Percentiles rank a stretch among this genome's conserved stretches.
These are phyloP conservation scores for Plestiodon gilberti DNA, from an alignment of 2,113 vertebrate genomes.

Conservation along the genomic window DNA sequence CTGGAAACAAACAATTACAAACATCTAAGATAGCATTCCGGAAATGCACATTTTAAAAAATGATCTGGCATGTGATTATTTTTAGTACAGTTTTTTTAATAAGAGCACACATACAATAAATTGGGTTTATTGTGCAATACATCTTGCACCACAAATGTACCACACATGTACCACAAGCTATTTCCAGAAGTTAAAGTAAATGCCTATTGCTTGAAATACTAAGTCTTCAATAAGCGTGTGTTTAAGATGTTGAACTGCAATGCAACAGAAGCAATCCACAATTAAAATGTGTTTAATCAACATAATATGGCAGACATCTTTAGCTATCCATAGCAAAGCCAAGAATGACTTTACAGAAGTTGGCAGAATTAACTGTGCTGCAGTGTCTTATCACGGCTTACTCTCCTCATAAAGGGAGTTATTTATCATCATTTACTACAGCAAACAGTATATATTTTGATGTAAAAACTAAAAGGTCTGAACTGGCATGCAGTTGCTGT, in stretches of 20 bases:
- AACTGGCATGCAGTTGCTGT: conserved; percentile 68
- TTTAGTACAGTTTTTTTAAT: not conserved
- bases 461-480: conserved; percentile 60
- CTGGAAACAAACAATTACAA: not conserved
- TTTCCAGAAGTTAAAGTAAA: conserved; percentile 2
- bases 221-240: conserved; percentile 31
- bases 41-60: not conserved
- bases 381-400: conserved; percentile 47
- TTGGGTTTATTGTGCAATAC: not conserved
- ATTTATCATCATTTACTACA: conserved; percentile 60
- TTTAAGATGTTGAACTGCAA: conserved; percentile 55
- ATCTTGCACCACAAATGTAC: not conserved
- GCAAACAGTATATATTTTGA: conserved; percentile 56
- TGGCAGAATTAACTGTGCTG: conserved; percentile 57
- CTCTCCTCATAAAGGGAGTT: conserved; percentile 57
- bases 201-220: conserved; percentile 26
- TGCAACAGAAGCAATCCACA: conserved; percentile 59
- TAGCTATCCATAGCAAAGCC: conserved; percentile 63
- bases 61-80: not conserved
- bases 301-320: conserved; percentile 61
- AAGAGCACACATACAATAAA: not conserved
- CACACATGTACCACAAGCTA: conserved; percentile 44
- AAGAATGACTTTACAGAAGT: conserved; percentile 46
- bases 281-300: conserved; percentile 66
- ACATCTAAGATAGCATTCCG: not conserved